Evolutionary conservation across 2,797 vertebrate genomes (phyloP).

Genomic region (Anguilla anguilla): DNA sequence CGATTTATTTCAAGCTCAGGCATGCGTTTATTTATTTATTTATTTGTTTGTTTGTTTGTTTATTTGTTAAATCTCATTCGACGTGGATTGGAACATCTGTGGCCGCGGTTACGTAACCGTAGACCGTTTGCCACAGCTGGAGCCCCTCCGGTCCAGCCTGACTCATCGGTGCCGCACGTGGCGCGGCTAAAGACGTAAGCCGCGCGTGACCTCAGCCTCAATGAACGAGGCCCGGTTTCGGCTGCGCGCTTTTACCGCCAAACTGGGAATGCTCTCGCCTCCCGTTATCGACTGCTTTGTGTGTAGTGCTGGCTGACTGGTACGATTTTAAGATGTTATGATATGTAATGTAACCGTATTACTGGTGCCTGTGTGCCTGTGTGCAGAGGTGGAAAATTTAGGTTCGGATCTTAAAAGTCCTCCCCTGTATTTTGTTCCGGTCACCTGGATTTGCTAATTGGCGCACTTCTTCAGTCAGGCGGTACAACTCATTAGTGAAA

Average conservation of each 20-base stretch:
- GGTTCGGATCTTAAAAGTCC: no score
- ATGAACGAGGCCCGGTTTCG: neutral
- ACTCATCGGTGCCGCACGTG: neutral
- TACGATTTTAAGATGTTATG: no score
- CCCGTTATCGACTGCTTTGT: neutral
- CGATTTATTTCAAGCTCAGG: neutral
- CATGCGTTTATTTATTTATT: slow-evolving; percentile 34
- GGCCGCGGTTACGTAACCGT: slow-evolving; percentile 35
- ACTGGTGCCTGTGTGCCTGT: no score
- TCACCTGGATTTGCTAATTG: no score
- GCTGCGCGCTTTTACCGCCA: no score
- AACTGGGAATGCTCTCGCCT: neutral
- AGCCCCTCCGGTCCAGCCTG: neutral
- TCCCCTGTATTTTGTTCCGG: no score
- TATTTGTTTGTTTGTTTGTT: neutral
- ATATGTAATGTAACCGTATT: no score
- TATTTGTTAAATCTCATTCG: neutral
- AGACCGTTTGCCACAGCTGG: neutral
- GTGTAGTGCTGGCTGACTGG: neutral
- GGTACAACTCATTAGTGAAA: no score
- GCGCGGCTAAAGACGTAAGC: neutral
- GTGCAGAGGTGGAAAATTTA: no score
- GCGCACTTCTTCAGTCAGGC: no score
- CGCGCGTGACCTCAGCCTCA: neutral
- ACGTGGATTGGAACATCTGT: slow-evolving; percentile 54